phyloP scores from a whole-genome alignment of 2,888 invertebrate species.

The Andricus curvator region DNA sequence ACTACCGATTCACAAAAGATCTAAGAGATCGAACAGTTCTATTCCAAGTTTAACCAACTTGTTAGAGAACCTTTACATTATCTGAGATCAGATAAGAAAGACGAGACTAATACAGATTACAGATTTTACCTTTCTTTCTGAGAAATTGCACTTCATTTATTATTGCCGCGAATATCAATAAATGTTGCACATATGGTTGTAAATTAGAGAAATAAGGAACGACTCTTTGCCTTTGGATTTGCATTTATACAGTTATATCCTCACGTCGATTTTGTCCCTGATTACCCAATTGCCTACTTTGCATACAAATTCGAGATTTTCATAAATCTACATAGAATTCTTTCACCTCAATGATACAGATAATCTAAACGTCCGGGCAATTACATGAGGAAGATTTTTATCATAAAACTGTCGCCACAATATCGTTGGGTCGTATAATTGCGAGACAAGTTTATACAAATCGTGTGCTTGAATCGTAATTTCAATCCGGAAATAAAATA shows the following conservation, averaged over 20 bases:
- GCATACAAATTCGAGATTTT: constrained; percentile 39
- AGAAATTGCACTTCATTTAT: constrained; percentile 24
- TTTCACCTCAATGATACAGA: constrained; percentile 18
- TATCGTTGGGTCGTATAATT: constrained; percentile 32
- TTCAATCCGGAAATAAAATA: constrained; percentile 36
- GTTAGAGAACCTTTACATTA: not conserved
- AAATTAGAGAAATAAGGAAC: constrained; percentile 22
- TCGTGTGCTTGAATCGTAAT: not conserved
- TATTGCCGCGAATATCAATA: constrained; percentile 9
- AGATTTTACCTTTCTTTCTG: not conserved
- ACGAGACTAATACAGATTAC: not conserved
- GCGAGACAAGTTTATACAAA: constrained; percentile 3
- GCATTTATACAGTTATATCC: constrained; percentile 20
- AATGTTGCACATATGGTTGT: constrained; percentile 12
- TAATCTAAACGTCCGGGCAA: constrained; percentile 27
- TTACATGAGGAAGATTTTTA: constrained; percentile 44
- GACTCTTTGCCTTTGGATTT: constrained; percentile 13
- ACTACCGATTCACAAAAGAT: no score
- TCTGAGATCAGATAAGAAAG: not conserved
- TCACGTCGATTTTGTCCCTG: constrained; percentile 28
- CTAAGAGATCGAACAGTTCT: no score
- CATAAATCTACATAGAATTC: constrained; percentile 24
- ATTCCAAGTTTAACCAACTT: no score
- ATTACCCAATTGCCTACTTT: constrained; percentile 29
- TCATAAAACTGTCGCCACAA: constrained; percentile 49